These are phyloP conservation scores for Dynastes grantii DNA, from an alignment of 2,888 invertebrate genomes.

Conservation along the genomic window DNA sequence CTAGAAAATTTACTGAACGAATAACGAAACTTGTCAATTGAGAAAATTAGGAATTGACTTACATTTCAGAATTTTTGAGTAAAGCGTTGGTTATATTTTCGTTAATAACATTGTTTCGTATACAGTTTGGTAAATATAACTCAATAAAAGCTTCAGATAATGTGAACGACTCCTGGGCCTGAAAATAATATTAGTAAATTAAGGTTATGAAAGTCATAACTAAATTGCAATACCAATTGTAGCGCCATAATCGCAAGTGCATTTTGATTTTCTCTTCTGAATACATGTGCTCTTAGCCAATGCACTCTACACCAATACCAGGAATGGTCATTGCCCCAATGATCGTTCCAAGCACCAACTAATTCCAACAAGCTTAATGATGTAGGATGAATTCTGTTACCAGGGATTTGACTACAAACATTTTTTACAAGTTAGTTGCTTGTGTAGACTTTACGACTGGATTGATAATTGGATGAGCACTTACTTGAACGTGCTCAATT, in stretches of 20 bases:
- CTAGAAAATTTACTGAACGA: constrained; percentile 59
- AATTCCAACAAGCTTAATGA: constrained; percentile 71
- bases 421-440: neutral
- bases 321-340: constrained; percentile 70
- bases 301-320: constrained; percentile 71
- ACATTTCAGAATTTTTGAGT: constrained; percentile 73
- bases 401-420: constrained; percentile 34
- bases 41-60: constrained; percentile 52
- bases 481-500: constrained; percentile 69
- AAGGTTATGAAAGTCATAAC: constrained; percentile 58
- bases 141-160: neutral
- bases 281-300: constrained; percentile 74
- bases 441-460: neutral
- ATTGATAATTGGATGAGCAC: constrained; percentile 20
- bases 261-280: constrained; percentile 72
- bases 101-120: constrained; percentile 71
- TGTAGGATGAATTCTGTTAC: constrained; percentile 67
- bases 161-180: constrained; percentile 20
- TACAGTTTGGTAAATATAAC: constrained; percentile 72
- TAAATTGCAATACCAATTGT: constrained; percentile 66
- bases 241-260: constrained; percentile 72
- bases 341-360: constrained; percentile 69
- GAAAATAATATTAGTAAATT: constrained; percentile 60
- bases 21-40: constrained; percentile 36
- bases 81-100: constrained; percentile 70